Evolutionary conservation across 2,113 vertebrate species (phyloP).

Genomic region (Lagopus muta): DNA sequence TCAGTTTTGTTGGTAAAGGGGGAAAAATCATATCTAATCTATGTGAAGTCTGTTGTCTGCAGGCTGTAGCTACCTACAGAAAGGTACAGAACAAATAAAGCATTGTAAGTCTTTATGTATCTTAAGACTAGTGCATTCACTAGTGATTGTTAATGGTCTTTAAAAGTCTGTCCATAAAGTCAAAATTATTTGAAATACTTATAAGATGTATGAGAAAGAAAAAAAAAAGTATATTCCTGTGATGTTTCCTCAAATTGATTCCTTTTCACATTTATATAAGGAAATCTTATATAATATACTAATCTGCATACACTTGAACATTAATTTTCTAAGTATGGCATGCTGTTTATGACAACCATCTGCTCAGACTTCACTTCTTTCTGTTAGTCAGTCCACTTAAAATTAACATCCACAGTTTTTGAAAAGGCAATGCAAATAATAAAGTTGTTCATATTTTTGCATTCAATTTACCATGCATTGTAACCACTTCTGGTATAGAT

Average conservation of each 20-base stretch:
- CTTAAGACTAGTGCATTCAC: background rate
- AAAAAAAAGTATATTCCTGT: background rate
- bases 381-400: slow-evolving; percentile 2
- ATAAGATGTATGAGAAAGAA: background rate
- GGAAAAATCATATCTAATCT: background rate
- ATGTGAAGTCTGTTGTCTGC: background rate
- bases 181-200: background rate
- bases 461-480: background rate
- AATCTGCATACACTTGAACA: slow-evolving; percentile 3
- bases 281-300: background rate
- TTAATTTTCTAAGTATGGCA: slow-evolving; percentile 17
- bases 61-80: background rate
- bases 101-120: fast-evolving
- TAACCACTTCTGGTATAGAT: background rate
- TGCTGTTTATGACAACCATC: background rate
- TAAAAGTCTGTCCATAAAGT: background rate
- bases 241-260: background rate
- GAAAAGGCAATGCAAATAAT: background rate
- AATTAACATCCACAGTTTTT: background rate
- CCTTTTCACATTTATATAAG: background rate
- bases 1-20: background rate
- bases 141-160: background rate
- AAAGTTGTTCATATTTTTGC: slow-evolving; percentile 13
- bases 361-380: slow-evolving; percentile 32
- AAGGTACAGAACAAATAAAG: background rate